phyloP scores from a whole-genome alignment of 2,797 vertebrate genomes.

The Gambusia yucatana region DNA sequence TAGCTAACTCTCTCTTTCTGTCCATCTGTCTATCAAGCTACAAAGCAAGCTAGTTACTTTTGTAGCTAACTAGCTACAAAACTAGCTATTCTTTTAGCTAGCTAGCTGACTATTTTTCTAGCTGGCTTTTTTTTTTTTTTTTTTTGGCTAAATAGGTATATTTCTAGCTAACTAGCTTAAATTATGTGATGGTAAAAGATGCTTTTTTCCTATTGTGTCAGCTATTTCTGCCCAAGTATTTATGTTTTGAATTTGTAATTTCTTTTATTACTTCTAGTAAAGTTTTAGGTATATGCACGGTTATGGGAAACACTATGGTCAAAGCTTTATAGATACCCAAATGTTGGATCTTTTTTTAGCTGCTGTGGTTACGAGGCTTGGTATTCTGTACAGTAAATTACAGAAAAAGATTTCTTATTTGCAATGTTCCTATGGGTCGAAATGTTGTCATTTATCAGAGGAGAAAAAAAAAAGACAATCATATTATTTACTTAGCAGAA shows the following conservation, averaged over 20 bases:
- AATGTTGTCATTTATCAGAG: not conserved
- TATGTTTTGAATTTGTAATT: not conserved
- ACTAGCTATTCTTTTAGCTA: no score
- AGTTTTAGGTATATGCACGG: not conserved
- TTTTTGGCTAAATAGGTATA: no score
- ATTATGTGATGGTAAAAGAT: not conserved
- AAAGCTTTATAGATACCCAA: not conserved
- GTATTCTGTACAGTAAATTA: not conserved
- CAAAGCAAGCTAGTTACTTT: no score
- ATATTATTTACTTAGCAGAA: not conserved
- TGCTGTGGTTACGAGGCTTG: not conserved
- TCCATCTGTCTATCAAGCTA: not conserved
- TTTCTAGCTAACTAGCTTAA: not conserved
- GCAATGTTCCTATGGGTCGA: not conserved
- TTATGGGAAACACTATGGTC: constrained; percentile 2
- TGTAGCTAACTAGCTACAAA: no score
- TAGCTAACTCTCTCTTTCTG: not conserved
- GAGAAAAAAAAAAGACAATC: not conserved
- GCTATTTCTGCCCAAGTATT: not conserved
- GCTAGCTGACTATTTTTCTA: not conserved
- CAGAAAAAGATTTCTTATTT: not conserved
- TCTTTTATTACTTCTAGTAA: not conserved
- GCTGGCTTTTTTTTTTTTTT: no score
- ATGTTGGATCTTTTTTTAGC: not conserved
- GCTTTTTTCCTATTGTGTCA: not conserved